phyloP scores from a whole-genome alignment of 1,140 invertebrate genomes.

The Papilio aristodemus region DNA sequence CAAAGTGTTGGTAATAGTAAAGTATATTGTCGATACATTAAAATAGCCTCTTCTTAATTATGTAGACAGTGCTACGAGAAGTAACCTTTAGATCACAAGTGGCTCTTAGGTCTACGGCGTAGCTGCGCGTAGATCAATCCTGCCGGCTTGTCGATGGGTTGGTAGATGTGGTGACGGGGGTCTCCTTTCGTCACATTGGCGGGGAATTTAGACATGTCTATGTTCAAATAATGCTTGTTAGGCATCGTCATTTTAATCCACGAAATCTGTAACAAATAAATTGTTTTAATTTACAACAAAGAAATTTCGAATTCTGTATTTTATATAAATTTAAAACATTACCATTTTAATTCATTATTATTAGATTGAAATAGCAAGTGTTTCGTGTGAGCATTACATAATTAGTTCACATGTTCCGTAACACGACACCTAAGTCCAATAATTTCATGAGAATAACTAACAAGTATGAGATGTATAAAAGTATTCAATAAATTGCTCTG shows the following conservation, averaged over 20 bases:
- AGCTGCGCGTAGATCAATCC: conserved; percentile 88
- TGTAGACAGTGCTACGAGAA: conserved; percentile 42
- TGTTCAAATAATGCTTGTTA: conserved; percentile 88
- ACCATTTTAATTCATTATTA: too few relatives aligned
- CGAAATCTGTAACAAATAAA: conserved; percentile 78
- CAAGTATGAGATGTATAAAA: too few relatives aligned
- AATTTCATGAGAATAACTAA: too few relatives aligned
- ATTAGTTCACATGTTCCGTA: too few relatives aligned
- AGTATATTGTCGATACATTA: background rate
- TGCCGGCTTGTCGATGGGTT: conserved; percentile 87
- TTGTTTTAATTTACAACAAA: background rate
- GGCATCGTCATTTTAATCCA: conserved; percentile 88
- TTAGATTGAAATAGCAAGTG: too few relatives aligned
- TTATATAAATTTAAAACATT: too few relatives aligned
- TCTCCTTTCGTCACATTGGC: conserved; percentile 81
- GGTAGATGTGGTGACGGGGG: conserved; percentile 85
- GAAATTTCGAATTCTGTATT: too few relatives aligned
- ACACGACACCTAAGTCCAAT: too few relatives aligned
- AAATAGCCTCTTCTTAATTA: conserved; percentile 11
- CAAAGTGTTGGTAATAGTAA: background rate
- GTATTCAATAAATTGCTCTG: too few relatives aligned
- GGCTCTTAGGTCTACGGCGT: conserved; percentile 81
- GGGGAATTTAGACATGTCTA: conserved; percentile 87
- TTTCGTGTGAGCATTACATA: too few relatives aligned
- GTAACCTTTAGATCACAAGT: conserved; percentile 67